Conservation (phyloP, 2,797 vertebrate genomes). For the Amniataba percoides region DNA sequence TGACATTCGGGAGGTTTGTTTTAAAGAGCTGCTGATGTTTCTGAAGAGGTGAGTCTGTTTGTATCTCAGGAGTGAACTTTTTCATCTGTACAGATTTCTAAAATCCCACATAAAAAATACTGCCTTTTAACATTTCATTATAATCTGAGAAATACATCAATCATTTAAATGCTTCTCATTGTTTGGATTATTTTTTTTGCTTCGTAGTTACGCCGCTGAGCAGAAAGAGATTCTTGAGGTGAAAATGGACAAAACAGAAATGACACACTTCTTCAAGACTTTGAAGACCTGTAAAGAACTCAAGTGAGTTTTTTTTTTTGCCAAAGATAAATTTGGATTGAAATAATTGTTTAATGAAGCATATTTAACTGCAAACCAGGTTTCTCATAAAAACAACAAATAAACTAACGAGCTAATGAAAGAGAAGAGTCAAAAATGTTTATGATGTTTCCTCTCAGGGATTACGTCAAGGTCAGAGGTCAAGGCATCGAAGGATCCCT, state of each 20-base stretch:
- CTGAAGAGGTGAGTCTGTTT: constrained; percentile 60
- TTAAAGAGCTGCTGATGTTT: constrained; percentile 66
- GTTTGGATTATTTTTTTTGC: neutral
- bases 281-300: constrained; percentile 72
- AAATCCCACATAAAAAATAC: neutral
- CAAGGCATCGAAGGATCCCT: neutral
- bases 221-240: constrained; percentile 44
- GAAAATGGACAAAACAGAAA: constrained; percentile 21
- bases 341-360: neutral
- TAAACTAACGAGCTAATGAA: neutral
- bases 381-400: neutral
- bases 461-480: constrained; percentile 20
- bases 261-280: constrained; percentile 58
- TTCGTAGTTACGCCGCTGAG: constrained; percentile 61
- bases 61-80: neutral
- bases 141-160: neutral
- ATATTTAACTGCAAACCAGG: neutral
- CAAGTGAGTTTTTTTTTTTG: constrained; percentile 62
- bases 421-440: neutral
- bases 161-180: neutral
- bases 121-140: neutral
- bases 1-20: constrained; percentile 57
- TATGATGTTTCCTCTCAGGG: constrained; percentile 47
- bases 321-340: neutral
- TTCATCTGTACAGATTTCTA: neutral